Conservation (phyloP, 1,140 invertebrate genomes). For the Drosophila rhopaloa region DNA sequence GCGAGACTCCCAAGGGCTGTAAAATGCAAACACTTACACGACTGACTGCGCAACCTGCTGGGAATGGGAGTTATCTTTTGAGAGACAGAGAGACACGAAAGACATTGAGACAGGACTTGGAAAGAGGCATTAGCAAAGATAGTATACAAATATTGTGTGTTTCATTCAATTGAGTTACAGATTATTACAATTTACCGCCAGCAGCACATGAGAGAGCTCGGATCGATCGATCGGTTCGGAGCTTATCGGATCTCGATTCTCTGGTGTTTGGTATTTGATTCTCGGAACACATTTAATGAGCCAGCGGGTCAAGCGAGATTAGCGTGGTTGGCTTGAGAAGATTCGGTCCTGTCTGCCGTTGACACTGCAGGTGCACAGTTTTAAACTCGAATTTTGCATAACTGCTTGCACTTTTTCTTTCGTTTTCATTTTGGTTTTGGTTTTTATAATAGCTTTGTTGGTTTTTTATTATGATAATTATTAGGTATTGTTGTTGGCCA, state of each 20-base stretch:
- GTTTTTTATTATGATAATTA: slow-evolving; percentile 67
- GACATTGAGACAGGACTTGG: slow-evolving; percentile 54
- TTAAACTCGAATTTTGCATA: slow-evolving; percentile 63
- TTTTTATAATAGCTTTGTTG: slow-evolving; percentile 57
- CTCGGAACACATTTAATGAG: slow-evolving; percentile 28
- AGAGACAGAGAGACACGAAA: slow-evolving; percentile 48
- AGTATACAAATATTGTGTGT: slow-evolving; percentile 42
- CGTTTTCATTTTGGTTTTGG: slow-evolving; percentile 37
- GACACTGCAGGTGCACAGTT: slow-evolving; percentile 47
- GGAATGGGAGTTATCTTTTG: slow-evolving; percentile 41
- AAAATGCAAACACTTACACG: slow-evolving; percentile 61
- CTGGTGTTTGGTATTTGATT: slow-evolving; percentile 17
- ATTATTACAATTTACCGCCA: slow-evolving; percentile 57
- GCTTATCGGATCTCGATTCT: slow-evolving; percentile 21
- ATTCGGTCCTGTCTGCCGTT: slow-evolving; percentile 40
- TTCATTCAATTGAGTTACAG: slow-evolving; percentile 40
- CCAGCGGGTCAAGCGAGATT: slow-evolving; percentile 38
- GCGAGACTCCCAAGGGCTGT: slow-evolving; percentile 45
- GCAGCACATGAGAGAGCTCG: slow-evolving; percentile 37
- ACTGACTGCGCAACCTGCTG: slow-evolving; percentile 58
- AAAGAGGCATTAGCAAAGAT: slow-evolving; percentile 54
- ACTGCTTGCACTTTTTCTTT: slow-evolving; percentile 54
- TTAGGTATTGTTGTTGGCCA: slow-evolving; percentile 84
- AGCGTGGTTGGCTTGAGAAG: slow-evolving; percentile 37
- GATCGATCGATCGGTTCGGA: slow-evolving; percentile 21